Percentiles rank a stretch among this genome's conserved stretches.
Conservation (phyloP, 2,113 vertebrate genomes). For the Neogobius melanostomus region DNA sequence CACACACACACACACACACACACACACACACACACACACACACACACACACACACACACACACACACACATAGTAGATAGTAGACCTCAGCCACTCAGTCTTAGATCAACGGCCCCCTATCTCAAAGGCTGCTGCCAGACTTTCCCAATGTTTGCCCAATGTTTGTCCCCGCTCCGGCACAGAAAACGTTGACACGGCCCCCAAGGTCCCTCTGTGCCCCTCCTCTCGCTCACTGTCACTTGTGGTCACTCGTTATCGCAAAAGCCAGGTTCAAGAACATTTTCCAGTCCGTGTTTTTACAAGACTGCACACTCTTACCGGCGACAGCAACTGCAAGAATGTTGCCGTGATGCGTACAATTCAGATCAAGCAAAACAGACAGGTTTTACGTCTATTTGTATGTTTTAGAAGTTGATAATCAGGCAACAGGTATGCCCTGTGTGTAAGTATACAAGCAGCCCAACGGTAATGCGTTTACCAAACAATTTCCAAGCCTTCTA, state of each 20-base stretch:
- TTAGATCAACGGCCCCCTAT: conserved; percentile 77
- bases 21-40: background rate
- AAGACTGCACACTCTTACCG: background rate
- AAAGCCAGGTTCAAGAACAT: conserved; percentile 63
- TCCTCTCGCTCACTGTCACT: conserved; percentile 53
- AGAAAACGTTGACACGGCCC: conserved; percentile 75
- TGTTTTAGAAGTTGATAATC: no score
- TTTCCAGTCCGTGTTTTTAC: conserved; percentile 23
- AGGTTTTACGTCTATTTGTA: no score
- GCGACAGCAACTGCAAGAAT: background rate
- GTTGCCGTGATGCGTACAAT: no score
- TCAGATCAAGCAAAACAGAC: no score
- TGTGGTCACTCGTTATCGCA: conserved; percentile 54
- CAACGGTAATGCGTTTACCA: no score
- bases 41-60: background rate
- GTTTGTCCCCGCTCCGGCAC: conserved; percentile 72
- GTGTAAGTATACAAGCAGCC: no score
- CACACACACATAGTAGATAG: conserved; percentile 63
- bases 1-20: no score
- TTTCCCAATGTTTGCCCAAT: conserved; percentile 77
- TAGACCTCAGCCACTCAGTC: conserved; percentile 70
- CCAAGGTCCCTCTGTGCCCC: conserved; percentile 66
- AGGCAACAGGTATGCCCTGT: no score
- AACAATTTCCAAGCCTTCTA: no score
- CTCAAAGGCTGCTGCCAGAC: conserved; percentile 72